A percentile compares a stretch with the other conserved stretches of the same genome.
Evolutionary conservation across 2,888 invertebrate genomes (phyloP).

Genomic region (Ennomos erosarius): DNA sequence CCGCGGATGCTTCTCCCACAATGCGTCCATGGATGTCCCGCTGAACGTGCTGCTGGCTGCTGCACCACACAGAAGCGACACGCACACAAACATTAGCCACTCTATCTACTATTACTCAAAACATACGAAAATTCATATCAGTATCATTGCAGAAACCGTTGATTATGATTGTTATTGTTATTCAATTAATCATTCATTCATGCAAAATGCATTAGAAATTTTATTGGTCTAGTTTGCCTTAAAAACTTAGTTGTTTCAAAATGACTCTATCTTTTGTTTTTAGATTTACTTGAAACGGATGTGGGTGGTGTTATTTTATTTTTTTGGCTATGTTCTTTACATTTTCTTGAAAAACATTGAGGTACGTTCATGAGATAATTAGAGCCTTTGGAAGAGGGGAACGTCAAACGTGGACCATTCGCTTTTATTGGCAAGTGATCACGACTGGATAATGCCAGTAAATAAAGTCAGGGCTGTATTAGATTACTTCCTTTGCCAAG

Average conservation of each 20-base stretch:
- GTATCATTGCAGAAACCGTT: slow-evolving; percentile 42
- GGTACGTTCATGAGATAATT: too few species aligned
- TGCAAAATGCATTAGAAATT: slow-evolving; percentile 15
- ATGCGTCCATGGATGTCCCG: slow-evolving; percentile 88
- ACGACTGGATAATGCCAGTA: slow-evolving; percentile 19
- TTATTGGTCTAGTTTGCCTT: too few species aligned
- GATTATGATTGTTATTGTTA: slow-evolving; percentile 30
- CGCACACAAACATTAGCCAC: slow-evolving; percentile 81
- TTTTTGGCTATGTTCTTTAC: too few species aligned
- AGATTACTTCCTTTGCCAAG: slow-evolving; percentile 25
- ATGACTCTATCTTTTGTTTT: too few species aligned
- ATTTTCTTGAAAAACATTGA: too few species aligned
- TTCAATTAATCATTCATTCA: slow-evolving; percentile 28
- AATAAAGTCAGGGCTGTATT: slow-evolving; percentile 20
- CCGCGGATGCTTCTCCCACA: slow-evolving; percentile 90
- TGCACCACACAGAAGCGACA: slow-evolving; percentile 79
- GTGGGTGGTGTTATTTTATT: too few species aligned
- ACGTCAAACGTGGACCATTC: slow-evolving; percentile 15
- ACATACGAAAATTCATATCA: slow-evolving; percentile 42
- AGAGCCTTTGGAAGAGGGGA: not conserved
- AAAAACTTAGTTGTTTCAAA: too few species aligned
- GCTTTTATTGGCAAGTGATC: slow-evolving; percentile 21
- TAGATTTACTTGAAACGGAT: too few species aligned
- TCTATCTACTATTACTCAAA: slow-evolving; percentile 59
- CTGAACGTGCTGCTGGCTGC: slow-evolving; percentile 86